These are phyloP conservation scores for Glaucomys volans DNA, from an alignment of 2,113 vertebrate genomes.

Conservation along the genomic window DNA sequence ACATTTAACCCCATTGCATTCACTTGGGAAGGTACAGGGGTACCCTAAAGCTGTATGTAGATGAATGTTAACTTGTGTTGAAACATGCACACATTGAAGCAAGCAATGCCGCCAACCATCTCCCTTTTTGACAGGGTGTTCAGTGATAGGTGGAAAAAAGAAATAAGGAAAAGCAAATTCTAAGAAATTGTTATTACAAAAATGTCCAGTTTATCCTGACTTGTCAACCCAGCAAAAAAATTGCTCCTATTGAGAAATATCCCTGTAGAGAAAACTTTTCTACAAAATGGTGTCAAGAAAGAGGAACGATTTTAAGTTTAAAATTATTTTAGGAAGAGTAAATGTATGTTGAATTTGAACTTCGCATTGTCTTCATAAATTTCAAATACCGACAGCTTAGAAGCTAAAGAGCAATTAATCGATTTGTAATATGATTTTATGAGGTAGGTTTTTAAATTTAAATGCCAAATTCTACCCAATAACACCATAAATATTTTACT, in stretches of 20 bases:
- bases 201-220: not conserved
- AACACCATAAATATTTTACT: constrained; percentile 66
- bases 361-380: not conserved
- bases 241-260: not conserved
- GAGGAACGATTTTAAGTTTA: not conserved
- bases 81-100: not conserved
- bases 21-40: not conserved
- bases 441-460: not conserved
- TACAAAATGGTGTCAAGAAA: not conserved
- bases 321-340: not conserved
- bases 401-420: not conserved
- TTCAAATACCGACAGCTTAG: not conserved
- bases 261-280: not conserved
- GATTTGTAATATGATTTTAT: not conserved
- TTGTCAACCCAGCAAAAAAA: not conserved
- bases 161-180: not conserved
- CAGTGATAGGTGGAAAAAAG: not conserved
- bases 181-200: not conserved
- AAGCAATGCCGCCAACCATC: not conserved
- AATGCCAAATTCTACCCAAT: constrained; percentile 1
- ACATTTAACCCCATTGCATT: not conserved
- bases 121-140: not conserved
- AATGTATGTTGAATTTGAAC: not conserved
- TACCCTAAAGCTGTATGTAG: not conserved
- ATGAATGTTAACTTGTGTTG: constrained; percentile 12